Evolutionary conservation across 1,140 invertebrate species (phyloP).

Genomic region (Tribolium castaneum): DNA sequence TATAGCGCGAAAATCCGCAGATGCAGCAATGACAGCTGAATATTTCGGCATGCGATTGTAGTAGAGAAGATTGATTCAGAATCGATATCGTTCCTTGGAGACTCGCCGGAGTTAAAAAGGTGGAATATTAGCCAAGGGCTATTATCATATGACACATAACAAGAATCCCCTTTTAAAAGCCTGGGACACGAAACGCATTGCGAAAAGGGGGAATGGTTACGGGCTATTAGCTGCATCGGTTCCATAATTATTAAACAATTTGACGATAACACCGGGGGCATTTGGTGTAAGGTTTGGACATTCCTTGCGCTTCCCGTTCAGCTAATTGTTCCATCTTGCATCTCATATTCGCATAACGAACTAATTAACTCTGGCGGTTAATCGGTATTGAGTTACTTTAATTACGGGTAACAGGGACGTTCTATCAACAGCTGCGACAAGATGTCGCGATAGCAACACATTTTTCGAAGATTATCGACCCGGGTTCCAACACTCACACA

Average conservation of each 20-base stretch:
- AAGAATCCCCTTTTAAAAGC: conserved; percentile 30
- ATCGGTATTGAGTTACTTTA: conserved; percentile 35
- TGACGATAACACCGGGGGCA: conserved; percentile 14
- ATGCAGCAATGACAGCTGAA: conserved; percentile 23
- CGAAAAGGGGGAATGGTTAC: conserved; percentile 42
- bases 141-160: conserved; percentile 34
- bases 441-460: conserved; percentile 3
- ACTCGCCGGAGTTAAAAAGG: neutral
- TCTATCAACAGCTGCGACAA: conserved; percentile 19
- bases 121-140: conserved; percentile 32
- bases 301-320: conserved; percentile 27
- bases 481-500: neutral
- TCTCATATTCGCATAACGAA: conserved; percentile 30
- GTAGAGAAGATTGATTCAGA: conserved; percentile 17
- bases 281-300: conserved; percentile 24
- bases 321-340: conserved; percentile 33
- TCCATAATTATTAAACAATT: conserved; percentile 53
- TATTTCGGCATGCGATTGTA: neutral
- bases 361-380: conserved; percentile 32
- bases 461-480: conserved; percentile 1
- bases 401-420: neutral
- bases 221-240: conserved; percentile 51
- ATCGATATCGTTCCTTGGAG: conserved; percentile 10
- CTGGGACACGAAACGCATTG: neutral
- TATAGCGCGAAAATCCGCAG: conserved; percentile 8